Conservation (phyloP, 2,888 invertebrate species). For the Napeogenes sylphis region DNA sequence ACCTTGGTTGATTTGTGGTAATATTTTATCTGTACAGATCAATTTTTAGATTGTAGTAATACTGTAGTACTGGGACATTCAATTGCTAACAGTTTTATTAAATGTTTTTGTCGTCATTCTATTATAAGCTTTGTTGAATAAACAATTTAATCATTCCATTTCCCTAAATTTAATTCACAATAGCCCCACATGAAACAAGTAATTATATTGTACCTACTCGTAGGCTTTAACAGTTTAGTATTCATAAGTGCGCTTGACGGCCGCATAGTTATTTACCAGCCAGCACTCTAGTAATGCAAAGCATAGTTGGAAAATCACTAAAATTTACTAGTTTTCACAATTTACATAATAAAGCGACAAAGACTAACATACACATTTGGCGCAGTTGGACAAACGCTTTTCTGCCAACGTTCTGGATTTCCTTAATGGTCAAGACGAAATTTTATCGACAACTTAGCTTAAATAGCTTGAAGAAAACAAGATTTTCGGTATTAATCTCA, state of each 20-base stretch:
- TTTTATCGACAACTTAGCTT: constrained; percentile 5
- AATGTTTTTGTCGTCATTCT: too few relatives aligned
- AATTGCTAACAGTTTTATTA: too few relatives aligned
- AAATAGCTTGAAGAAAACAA: constrained; percentile 3
- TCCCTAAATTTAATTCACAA: too few relatives aligned
- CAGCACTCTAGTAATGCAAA: constrained; percentile 9
- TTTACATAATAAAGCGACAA: constrained; percentile 24
- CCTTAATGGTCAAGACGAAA: neutral
- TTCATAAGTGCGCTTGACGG: constrained; percentile 3
- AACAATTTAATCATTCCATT: too few relatives aligned
- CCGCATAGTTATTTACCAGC: constrained; percentile 10
- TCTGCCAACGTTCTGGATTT: constrained; percentile 8
- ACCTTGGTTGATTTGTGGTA: too few relatives aligned
- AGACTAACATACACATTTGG: constrained; percentile 20
- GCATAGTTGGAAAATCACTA: constrained; percentile 8
- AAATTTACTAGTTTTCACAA: constrained; percentile 10
- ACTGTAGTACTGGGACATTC: too few relatives aligned
- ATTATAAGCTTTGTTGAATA: too few relatives aligned
- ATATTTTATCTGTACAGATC: too few relatives aligned
- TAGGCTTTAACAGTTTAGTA: constrained; percentile 11
- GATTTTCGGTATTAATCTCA: neutral
- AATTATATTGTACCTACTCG: neutral
- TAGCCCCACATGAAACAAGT: neutral
- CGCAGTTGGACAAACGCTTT: constrained; percentile 8
- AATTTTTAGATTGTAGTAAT: too few relatives aligned